A percentile compares a stretch with the other conserved stretches of the same genome.
phyloP scores from a whole-genome alignment of 2,797 vertebrate genomes.

The Malacoraja senta region DNA sequence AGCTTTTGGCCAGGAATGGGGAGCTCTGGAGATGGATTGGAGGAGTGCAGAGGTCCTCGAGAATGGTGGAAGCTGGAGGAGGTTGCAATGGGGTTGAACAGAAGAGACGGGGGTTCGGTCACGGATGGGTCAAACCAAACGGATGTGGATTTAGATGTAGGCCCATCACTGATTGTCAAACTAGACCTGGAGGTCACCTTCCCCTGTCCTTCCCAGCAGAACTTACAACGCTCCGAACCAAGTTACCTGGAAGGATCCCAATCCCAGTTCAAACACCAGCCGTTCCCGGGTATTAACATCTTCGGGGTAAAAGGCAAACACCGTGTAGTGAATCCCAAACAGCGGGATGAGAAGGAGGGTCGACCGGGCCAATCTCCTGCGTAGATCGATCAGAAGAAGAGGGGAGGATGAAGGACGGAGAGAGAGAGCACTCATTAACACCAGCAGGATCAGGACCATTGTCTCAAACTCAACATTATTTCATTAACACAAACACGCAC shows the following conservation, averaged over 20 bases:
- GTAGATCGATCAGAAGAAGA: neutral
- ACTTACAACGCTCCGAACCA: neutral
- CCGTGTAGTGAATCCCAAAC: slow-evolving; percentile 96
- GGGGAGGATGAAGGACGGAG: neutral
- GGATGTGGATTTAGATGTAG: too few relatives aligned
- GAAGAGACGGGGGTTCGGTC: neutral
- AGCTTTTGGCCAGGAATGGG: neutral
- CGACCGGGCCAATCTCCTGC: slow-evolving; percentile 88
- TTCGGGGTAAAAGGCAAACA: slow-evolving; percentile 95
- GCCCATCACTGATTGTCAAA: too few relatives aligned
- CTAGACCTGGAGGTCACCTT: neutral
- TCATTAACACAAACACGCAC: too few relatives aligned
- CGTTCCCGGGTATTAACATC: slow-evolving; percentile 90
- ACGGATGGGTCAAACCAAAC: too few relatives aligned
- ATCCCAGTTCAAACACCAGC: slow-evolving; percentile 89
- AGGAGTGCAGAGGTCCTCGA: neutral
- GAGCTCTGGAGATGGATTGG: neutral
- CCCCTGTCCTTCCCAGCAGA: neutral
- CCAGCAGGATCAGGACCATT: neutral
- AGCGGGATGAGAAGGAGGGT: slow-evolving; percentile 92
- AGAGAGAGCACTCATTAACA: neutral
- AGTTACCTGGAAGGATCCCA: slow-evolving; percentile 91
- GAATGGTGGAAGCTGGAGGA: neutral
- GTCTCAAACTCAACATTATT: neutral
- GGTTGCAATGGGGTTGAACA: neutral